These are phyloP conservation scores for Aleadryas rufinucha DNA, from an alignment of 2,113 vertebrate species.

Conservation along the genomic window DNA sequence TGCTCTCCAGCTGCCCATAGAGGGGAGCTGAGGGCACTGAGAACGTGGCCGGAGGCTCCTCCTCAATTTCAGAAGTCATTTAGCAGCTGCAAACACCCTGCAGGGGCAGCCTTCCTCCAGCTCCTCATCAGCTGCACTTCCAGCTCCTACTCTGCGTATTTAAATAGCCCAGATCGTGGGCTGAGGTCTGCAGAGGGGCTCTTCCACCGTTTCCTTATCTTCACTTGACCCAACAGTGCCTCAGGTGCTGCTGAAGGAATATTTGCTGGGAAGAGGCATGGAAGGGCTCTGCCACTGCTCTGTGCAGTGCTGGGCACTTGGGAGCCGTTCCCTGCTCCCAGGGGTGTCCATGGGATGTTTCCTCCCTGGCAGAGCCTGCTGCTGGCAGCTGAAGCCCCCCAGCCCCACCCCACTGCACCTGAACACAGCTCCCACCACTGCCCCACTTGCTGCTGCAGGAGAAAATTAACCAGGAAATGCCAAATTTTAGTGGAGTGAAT, in stretches of 20 bases:
- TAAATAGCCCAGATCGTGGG: neutral
- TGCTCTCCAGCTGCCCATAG: neutral
- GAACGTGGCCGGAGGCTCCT: neutral
- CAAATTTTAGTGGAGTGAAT: neutral
- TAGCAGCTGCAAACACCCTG: neutral
- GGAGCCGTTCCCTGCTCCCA: neutral
- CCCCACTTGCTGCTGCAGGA: rapidly evolving
- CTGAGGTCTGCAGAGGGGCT: neutral
- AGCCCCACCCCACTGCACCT: neutral
- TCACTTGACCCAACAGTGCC: neutral
- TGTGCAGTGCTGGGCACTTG: rapidly evolving
- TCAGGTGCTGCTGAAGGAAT: neutral
- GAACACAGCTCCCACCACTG: neutral
- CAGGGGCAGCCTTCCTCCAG: neutral
- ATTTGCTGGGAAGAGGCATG: neutral
- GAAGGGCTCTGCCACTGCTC: neutral
- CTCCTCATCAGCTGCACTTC: neutral
- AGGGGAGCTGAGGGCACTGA: neutral
- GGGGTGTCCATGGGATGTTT: neutral
- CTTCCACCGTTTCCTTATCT: neutral
- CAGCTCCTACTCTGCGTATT: neutral
- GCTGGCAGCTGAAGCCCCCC: neutral
- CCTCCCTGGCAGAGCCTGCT: neutral
- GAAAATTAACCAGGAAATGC: neutral
- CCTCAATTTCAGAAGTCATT: neutral